Evolutionary conservation across 37 sponge, comb jelly and placozoan species (phyloP).

Genomic region (Ianthella basta): DNA sequence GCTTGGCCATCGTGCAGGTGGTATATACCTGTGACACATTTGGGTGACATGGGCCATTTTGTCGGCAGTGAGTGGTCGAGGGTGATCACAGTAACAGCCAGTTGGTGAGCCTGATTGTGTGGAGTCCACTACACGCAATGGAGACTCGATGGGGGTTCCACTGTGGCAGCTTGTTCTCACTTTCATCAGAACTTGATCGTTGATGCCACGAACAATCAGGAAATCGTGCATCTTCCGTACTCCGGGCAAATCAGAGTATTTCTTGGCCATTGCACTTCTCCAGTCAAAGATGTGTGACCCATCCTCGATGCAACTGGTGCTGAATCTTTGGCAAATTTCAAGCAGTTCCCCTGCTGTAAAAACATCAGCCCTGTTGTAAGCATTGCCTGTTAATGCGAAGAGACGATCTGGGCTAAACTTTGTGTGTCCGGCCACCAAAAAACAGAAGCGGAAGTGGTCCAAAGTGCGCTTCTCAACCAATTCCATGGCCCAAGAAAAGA

Average conservation of each 20-base stretch:
- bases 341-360: conserved; percentile 6
- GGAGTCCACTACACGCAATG: background rate
- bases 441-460: conserved; percentile 21
- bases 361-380: conserved; percentile 1
- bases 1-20: conserved; percentile 12
- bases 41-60: background rate
- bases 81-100: background rate
- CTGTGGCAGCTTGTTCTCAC: background rate
- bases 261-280: background rate
- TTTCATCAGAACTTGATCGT: conserved; percentile 5
- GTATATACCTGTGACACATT: background rate
- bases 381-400: background rate
- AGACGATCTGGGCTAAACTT: background rate
- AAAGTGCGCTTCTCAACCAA: background rate
- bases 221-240: conserved; percentile 17
- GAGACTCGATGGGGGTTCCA: background rate
- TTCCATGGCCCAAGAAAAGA: conserved; percentile 53
- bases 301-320: background rate
- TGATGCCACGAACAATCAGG: background rate
- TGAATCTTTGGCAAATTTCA: background rate
- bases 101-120: background rate
- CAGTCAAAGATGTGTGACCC: conserved; percentile 6
- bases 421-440: conserved; percentile 13
- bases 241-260: conserved; percentile 8
- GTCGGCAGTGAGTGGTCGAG: background rate